Conservation (phyloP, 2,797 vertebrate species). For the Siniperca scherzeri region DNA sequence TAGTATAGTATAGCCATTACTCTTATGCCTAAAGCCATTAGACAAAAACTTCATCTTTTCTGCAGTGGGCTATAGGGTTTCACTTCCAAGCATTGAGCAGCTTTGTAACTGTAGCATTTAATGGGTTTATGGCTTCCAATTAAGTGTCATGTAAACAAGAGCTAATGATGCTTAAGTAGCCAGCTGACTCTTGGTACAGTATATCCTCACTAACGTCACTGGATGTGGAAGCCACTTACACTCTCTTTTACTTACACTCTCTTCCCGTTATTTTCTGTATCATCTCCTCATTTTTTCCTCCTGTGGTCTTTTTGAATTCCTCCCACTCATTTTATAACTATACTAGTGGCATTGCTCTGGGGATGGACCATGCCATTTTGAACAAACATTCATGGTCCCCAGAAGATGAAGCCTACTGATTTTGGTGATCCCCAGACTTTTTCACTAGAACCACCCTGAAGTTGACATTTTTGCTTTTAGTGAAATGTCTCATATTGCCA, state of each 20-base stretch:
- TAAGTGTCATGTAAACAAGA: conserved; percentile 46
- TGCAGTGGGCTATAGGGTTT: conserved; percentile 8
- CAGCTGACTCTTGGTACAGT: conserved; percentile 12
- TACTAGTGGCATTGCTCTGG: background rate
- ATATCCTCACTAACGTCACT: conserved; percentile 28
- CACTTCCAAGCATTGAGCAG: conserved; percentile 1
- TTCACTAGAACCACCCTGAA: background rate
- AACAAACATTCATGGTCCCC: background rate
- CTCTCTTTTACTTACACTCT: background rate
- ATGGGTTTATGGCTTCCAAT: conserved; percentile 47
- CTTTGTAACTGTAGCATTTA: conserved; percentile 51
- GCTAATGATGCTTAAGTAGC: conserved; percentile 46
- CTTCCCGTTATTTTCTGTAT: conserved; percentile 1
- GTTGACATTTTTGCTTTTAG: background rate
- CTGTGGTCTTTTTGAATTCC: background rate
- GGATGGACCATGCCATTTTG: background rate
- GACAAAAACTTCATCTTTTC: background rate
- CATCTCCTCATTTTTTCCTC: background rate
- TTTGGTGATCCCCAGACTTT: background rate
- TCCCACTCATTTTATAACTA: background rate
- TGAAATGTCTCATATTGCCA: background rate
- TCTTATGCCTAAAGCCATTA: background rate
- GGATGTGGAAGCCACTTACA: conserved; percentile 1
- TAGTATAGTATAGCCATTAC: background rate
- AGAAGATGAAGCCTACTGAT: background rate